Evolutionary conservation across 2,797 vertebrate genomes (phyloP), one percentile per base, ranked within the genome.

Genomic region (Crossoptilon crossoptilon): DNA sequence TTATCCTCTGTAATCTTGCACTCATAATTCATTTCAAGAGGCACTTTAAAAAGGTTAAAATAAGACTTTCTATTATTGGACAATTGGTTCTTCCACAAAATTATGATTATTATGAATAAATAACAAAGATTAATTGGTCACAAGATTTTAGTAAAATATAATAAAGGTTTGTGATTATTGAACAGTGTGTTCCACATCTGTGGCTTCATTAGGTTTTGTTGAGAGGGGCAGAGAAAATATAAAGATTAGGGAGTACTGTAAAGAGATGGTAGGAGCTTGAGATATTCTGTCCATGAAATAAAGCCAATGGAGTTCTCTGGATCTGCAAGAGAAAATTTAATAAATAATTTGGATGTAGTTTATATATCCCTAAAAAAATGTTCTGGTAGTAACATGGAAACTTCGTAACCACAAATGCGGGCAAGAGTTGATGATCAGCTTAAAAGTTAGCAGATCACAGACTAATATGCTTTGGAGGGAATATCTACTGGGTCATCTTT

Each of bases 181-280:
- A 56, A 6, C 27, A n/a, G 22, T 8, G 9, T 16, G 3, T n/a
- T n/a, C 3, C 22, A 14, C 1, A 0, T 4, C 11, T 39, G 8
- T 0, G 3, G 6, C 35, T 81, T 59, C 14, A 13, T 56, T 16
- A 63, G 13, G 3, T 68, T 33, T 17, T n/a, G 39, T 48, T 62
- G 37, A 59, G 58, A n/a, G 64, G 24, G 51, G 6, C 26, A 56
- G 37, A 80, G 53, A 48, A 22, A 3, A 2, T 4, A 9, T 60
- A 19, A 29, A 63, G 48, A 66, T 43, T 29, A 55, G 39, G 43
- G 17, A 29, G n/a, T 17, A 6, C 7, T 73, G 48, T 48, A 51
- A 44, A 29, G 3, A 10, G 9, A 5, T 5, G 51, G 7, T 24
- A 35, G 12, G 46, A 4, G 0, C 26, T 43, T 72, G 78, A 68